phyloP scores from a whole-genome alignment of 2,797 vertebrate genomes.

The Aphelocoma californica region DNA sequence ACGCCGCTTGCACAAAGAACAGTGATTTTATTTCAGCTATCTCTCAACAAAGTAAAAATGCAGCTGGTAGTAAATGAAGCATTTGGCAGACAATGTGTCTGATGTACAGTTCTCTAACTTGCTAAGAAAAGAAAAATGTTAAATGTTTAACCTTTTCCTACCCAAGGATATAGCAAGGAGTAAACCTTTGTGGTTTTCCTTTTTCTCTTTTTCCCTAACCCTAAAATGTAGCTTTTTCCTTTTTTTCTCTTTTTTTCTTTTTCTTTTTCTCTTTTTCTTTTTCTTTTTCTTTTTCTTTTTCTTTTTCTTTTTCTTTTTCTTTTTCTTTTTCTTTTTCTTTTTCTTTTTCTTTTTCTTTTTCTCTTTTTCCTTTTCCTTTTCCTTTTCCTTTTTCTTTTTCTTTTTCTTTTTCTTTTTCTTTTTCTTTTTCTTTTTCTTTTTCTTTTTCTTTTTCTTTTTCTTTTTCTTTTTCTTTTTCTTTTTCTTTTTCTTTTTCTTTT shows the following conservation, averaged over 20 bases:
- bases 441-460: rapidly evolving
- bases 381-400: rapidly evolving
- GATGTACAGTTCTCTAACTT: conserved; percentile 60
- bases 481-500: background rate
- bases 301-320: rapidly evolving
- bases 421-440: too few relatives aligned
- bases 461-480: background rate
- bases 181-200: background rate
- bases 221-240: background rate
- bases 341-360: background rate
- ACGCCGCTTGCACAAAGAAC: conserved; percentile 66
- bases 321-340: rapidly evolving
- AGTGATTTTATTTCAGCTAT: conserved; percentile 75
- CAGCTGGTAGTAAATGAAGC: conserved; percentile 74
- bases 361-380: rapidly evolving
- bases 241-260: rapidly evolving
- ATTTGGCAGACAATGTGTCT: conserved; percentile 72
- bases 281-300: rapidly evolving
- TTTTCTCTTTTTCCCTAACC: background rate
- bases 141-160: conserved; percentile 68
- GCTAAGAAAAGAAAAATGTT: conserved; percentile 57
- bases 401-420: rapidly evolving
- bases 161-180: conserved; percentile 14
- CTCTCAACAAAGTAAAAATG: conserved; percentile 71
- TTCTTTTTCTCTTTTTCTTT: background rate